Evolutionary conservation across 2,888 invertebrate genomes (phyloP).

Genomic region (Microctonus hyperodae): DNA sequence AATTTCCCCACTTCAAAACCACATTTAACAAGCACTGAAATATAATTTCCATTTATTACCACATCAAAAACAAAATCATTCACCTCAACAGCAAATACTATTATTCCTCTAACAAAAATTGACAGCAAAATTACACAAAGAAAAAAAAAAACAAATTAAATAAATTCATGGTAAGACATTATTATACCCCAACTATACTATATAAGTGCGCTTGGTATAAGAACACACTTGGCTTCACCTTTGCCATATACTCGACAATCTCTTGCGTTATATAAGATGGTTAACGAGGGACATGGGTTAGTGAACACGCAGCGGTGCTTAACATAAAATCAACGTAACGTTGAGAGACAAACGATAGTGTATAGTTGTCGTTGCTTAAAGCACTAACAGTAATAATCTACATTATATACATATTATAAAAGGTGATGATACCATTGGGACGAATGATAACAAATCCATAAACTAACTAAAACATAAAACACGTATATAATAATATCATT

Average conservation of each 20-base stretch:
- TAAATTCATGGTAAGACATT: background rate
- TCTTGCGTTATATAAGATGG: constrained; percentile 30
- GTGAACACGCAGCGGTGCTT: constrained; percentile 46
- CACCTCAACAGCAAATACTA: background rate
- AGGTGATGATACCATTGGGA: background rate
- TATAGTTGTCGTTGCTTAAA: background rate
- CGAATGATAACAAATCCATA: background rate
- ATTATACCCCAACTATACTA: background rate
- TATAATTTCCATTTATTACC: no score
- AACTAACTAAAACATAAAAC: background rate
- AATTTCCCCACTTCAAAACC: no score
- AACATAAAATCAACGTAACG: constrained; percentile 45
- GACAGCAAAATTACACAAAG: background rate
- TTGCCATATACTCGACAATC: constrained; percentile 7
- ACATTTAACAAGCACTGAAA: no score
- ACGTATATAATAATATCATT: no score
- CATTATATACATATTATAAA: background rate
- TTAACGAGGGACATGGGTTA: constrained; percentile 42
- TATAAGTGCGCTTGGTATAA: background rate
- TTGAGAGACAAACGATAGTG: constrained; percentile 2
- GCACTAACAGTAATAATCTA: constrained; percentile 1
- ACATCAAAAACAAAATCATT: no score
- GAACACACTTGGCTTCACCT: background rate
- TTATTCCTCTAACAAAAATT: background rate
- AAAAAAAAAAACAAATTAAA: background rate